Evolutionary conservation across 2,888 invertebrate species (phyloP).

Genomic region (Strigamia transsilvanica): DNA sequence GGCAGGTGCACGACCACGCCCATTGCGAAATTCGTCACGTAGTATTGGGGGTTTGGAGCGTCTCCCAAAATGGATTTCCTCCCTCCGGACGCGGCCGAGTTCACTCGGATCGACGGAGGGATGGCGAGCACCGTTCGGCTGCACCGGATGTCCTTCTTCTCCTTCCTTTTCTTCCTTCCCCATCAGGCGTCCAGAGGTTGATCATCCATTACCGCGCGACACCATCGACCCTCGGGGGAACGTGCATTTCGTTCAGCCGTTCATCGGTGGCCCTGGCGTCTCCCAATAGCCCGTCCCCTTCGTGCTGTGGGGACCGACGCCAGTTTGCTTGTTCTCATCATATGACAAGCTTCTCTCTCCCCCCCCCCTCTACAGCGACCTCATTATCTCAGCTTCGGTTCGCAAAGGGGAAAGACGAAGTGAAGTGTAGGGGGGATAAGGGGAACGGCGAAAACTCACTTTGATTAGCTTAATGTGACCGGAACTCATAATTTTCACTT

Average conservation of each 20-base stretch:
- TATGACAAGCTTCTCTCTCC: background rate
- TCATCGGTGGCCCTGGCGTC: conserved; percentile 13
- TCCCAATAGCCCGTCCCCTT: conserved; percentile 31
- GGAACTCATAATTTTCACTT: no score
- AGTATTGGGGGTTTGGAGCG: conserved; percentile 25
- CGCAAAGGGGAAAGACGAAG: background rate
- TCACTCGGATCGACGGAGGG: conserved; percentile 25
- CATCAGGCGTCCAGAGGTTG: conserved; percentile 22
- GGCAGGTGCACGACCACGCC: conserved; percentile 45
- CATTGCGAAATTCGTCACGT: conserved; percentile 31
- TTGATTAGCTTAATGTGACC: conserved; percentile 27
- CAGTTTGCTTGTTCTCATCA: conserved; percentile 35
- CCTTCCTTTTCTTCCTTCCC: background rate
- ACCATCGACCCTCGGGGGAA: conserved; percentile 32
- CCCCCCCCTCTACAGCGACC: background rate
- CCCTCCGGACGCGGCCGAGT: conserved; percentile 46
- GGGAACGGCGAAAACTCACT: background rate
- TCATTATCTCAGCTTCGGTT: conserved; percentile 20
- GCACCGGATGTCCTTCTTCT: conserved; percentile 21
- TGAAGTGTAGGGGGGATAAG: background rate
- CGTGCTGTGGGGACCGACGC: conserved; percentile 42
- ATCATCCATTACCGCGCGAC: conserved; percentile 42
- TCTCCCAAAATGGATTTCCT: conserved; percentile 49
- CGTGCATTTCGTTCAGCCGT: conserved; percentile 10
- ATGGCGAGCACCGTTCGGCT: background rate